Percentiles rank a stretch among this genome's conserved stretches.
phyloP scores from a whole-genome alignment of 2,888 invertebrate species.

The Imbricaverruca yamaguchii region DNA sequence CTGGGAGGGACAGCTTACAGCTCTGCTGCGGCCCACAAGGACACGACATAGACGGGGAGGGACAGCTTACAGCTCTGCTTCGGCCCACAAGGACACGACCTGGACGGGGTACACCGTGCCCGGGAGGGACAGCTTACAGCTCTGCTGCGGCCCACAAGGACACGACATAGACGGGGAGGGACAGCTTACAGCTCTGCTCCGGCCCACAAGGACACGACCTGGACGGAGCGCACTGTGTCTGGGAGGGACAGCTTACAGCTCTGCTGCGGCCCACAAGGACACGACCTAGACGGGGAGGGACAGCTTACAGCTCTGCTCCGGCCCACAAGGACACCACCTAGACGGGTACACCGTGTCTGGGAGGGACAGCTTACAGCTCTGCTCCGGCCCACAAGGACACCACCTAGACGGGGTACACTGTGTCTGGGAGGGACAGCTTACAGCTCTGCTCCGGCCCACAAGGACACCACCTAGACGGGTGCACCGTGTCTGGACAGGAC shows the following conservation, averaged over 20 bases:
- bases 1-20: constrained; percentile 56
- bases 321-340: constrained; percentile 45
- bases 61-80: constrained; percentile 76
- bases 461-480: no score
- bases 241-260: constrained; percentile 62
- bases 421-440: constrained; percentile 48
- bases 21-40: constrained; percentile 75
- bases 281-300: no score
- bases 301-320: constrained; percentile 78
- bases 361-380: constrained; percentile 66
- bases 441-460: constrained; percentile 79
- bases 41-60: no score
- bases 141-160: constrained; percentile 72
- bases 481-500: no score
- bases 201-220: constrained; percentile 48
- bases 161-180: no score
- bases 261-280: constrained; percentile 66
- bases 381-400: constrained; percentile 60
- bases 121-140: constrained; percentile 59
- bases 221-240: no score
- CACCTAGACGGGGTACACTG: no score
- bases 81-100: constrained; percentile 48
- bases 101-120: no score
- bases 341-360: no score
- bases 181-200: constrained; percentile 76